Evolutionary conservation across 2,888 invertebrate genomes (phyloP).

Genomic region (Drosophila prostipennis): DNA sequence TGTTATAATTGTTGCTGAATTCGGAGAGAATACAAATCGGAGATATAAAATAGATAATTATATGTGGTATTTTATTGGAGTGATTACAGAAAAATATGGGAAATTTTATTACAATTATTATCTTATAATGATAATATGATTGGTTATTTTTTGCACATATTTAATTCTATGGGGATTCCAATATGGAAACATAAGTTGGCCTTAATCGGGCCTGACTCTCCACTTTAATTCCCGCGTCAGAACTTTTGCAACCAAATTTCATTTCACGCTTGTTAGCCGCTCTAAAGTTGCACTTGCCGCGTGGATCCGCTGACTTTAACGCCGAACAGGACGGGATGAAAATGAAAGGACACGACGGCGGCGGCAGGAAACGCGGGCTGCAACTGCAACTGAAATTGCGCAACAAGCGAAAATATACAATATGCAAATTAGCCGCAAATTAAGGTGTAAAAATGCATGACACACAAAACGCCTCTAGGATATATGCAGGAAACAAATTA

Average conservation of each 20-base stretch:
- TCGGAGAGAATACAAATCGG: conserved; percentile 45
- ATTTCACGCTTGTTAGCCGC: conserved; percentile 46
- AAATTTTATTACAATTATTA: too few relatives aligned
- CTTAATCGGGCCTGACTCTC: conserved; percentile 6
- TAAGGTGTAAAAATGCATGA: conserved; percentile 77
- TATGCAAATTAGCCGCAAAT: conserved; percentile 75
- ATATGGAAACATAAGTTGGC: background rate
- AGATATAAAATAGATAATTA: conserved; percentile 25
- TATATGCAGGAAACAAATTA: conserved; percentile 69
- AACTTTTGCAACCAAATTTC: conserved; percentile 28
- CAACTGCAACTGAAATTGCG: conserved; percentile 49
- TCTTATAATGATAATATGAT: too few relatives aligned
- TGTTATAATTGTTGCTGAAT: conserved; percentile 55
- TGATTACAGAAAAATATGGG: too few relatives aligned
- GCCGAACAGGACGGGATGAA: conserved; percentile 7
- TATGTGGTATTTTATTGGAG: background rate
- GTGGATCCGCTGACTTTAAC: conserved; percentile 25
- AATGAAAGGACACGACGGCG: conserved; percentile 17
- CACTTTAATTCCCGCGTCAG: conserved; percentile 13
- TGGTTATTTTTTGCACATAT: too few relatives aligned
- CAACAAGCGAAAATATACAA: conserved; percentile 61
- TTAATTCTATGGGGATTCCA: background rate
- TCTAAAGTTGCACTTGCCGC: conserved; percentile 31
- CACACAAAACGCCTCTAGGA: conserved; percentile 68
- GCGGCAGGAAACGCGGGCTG: conserved; percentile 28